Evolutionary conservation across 2,113 vertebrate species (phyloP), one percentile per base, ranked within the genome.

Genomic region (Arvicanthis niloticus): DNA sequence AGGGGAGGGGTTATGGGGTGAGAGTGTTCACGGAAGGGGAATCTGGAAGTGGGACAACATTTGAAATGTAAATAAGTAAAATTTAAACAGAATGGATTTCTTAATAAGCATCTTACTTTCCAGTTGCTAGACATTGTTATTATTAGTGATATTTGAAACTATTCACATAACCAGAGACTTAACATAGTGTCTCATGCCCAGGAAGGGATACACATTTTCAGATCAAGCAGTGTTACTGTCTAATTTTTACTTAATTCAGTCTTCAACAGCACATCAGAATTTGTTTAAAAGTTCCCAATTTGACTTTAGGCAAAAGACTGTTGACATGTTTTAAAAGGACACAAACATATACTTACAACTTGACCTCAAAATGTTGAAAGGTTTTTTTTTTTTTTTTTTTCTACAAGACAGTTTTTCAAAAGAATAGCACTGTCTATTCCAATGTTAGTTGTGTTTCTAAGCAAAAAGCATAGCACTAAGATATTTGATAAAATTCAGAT

Each of bases 111-210:
- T 73, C 93, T 89, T 82, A 58, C 92, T 95, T 89, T 95, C 60
- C 85, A 34, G 31, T 84, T 65, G 29, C 0, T 24, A 56, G 1
- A 1, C 80, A 70, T 73, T 67, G 51, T 89, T 93, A 37, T 86
- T 78, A 45, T 6, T 76, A 13, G 12, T 85, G 29, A 94, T 15
- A 91, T 86, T 91, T 96, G 82, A 94, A 92, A 87, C 31, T 75
- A 70, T 72, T 48, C 60, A 88, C 72, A 78, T 82, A 29, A 16
- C 68, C 11, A 37, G 58, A 78, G 78, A 88, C 6, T 21, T 93
- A 72, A 91, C 40, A 90, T 89, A 80, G 37, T 81, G 5, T 65
- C 65, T 77, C 40, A 60, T 60, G 31, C 45, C 62, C 15, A 56
- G 9, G 13, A 60, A 95, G 31, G n/a, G 40, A 80, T 7, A 91